phyloP scores from a whole-genome alignment of 2,888 invertebrate genomes.

The Gandaritis pyraliata region DNA sequence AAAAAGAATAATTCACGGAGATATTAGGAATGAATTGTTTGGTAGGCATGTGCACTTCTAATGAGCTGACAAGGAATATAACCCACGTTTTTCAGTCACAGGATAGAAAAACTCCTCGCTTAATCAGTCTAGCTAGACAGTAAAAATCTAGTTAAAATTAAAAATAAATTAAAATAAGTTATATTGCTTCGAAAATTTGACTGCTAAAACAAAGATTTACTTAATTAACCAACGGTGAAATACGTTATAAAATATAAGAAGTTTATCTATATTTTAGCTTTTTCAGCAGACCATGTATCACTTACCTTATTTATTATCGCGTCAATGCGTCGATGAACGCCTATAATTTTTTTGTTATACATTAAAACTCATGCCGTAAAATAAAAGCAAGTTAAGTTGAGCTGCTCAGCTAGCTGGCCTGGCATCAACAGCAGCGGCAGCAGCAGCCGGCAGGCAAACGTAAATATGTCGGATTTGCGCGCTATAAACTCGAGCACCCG shows the following conservation, averaged over 20 bases:
- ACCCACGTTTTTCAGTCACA: too few relatives aligned
- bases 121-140: too few relatives aligned
- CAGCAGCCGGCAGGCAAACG: constrained; percentile 37
- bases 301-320: too few relatives aligned
- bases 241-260: too few relatives aligned
- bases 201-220: too few relatives aligned
- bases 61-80: constrained; percentile 3
- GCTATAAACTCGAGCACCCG: constrained; percentile 59
- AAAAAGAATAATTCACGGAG: constrained; percentile 65
- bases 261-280: too few relatives aligned
- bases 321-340: not conserved
- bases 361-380: constrained; percentile 41
- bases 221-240: too few relatives aligned
- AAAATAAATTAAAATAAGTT: too few relatives aligned
- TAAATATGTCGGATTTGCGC: constrained; percentile 61
- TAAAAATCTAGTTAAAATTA: too few relatives aligned
- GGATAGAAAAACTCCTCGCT: too few relatives aligned
- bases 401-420: constrained; percentile 37
- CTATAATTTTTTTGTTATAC: constrained; percentile 18
- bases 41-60: constrained; percentile 27
- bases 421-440: constrained; percentile 19
- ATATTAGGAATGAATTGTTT: constrained; percentile 44
- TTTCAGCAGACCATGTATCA: too few relatives aligned
- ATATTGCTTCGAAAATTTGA: too few relatives aligned
- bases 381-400: constrained; percentile 38